These are phyloP conservation scores for Choloepus hoffmanni DNA, from an alignment of 2,113 vertebrate genomes.

Conservation along the genomic window DNA sequence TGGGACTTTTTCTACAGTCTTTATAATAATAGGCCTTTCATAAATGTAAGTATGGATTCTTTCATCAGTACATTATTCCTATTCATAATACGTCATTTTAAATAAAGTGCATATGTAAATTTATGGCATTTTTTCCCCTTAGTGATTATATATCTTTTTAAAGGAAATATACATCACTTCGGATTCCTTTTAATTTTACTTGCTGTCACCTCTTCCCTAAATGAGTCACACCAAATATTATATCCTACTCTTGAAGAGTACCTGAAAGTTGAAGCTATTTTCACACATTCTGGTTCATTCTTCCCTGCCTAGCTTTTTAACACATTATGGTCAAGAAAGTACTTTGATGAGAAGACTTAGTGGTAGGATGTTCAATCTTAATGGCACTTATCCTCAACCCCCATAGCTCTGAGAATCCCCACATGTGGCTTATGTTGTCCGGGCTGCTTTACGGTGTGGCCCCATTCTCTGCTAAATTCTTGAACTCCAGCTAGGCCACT, in stretches of 20 bases:
- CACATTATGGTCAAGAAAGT: constrained; percentile 38
- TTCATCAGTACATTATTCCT: constrained; percentile 50
- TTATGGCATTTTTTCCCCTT: not conserved
- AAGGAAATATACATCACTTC: constrained; percentile 59
- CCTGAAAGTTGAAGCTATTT: constrained; percentile 56
- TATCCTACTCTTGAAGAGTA: constrained; percentile 55
- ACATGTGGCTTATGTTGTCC: not conserved
- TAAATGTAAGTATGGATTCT: constrained; percentile 65
- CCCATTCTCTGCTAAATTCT: not conserved
- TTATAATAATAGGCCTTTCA: constrained; percentile 49
- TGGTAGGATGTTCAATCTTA: constrained; percentile 1
- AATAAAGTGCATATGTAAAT: constrained; percentile 46
- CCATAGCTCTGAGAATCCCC: not conserved
- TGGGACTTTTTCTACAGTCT: constrained; percentile 20
- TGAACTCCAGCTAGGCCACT: not conserved
- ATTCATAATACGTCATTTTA: constrained; percentile 59
- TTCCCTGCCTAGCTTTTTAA: not conserved
- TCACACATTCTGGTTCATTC: constrained; percentile 22
- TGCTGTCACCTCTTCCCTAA: constrained; percentile 61
- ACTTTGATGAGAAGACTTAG: constrained; percentile 33
- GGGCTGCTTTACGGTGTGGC: not conserved
- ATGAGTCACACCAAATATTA: constrained; percentile 70
- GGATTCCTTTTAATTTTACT: constrained; percentile 67
- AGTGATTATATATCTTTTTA: constrained; percentile 54
- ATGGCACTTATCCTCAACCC: not conserved